phyloP scores from a whole-genome alignment of 2,797 vertebrate species.

The Eidolon dupreanum region DNA sequence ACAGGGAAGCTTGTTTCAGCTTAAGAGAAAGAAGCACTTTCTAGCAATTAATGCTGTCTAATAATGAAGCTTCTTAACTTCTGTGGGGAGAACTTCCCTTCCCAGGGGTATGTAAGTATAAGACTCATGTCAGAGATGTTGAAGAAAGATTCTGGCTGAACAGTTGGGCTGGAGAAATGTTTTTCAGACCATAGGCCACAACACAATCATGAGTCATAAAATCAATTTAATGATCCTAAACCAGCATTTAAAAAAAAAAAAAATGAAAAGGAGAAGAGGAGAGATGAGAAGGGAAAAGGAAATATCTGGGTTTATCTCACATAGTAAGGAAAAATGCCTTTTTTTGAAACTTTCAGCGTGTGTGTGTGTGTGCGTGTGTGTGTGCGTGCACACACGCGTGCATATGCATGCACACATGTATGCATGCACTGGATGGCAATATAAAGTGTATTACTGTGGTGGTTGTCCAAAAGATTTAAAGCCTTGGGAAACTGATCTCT shows the following conservation, averaged over 20 bases:
- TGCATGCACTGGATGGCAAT: too few relatives aligned
- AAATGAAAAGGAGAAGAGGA: background rate
- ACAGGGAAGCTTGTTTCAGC: background rate
- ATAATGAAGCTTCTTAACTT: background rate
- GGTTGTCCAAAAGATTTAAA: background rate
- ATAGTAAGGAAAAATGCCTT: background rate
- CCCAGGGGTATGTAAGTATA: background rate
- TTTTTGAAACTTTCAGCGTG: background rate
- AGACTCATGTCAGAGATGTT: background rate
- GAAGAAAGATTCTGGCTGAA: background rate
- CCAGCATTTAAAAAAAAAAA: background rate
- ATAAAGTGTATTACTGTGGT: background rate
- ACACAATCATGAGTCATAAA: background rate
- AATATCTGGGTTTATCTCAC: background rate
- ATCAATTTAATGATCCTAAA: background rate
- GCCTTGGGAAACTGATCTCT: background rate
- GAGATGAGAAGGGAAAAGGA: background rate
- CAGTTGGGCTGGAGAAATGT: background rate
- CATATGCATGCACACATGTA: accelerated
- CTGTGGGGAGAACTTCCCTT: background rate
- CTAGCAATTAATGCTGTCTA: constrained; percentile 30
- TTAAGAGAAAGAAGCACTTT: constrained; percentile 18
- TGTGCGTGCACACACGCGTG: accelerated
- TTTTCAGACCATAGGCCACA: background rate
- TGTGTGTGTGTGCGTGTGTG: background rate